phyloP scores from a whole-genome alignment of 2,113 vertebrate genomes.

The Hemichromis elongatus region DNA sequence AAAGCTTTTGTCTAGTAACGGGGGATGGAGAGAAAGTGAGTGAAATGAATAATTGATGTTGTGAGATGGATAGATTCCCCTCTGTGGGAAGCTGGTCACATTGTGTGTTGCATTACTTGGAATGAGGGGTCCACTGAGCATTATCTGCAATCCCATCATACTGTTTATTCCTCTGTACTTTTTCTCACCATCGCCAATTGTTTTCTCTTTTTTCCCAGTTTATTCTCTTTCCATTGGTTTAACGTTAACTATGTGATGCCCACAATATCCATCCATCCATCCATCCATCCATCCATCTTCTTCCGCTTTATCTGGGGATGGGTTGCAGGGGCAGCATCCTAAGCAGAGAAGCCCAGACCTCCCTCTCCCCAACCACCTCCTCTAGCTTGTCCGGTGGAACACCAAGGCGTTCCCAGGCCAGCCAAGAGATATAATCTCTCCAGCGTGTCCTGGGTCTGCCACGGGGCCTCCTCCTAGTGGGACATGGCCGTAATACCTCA shows the following conservation, averaged over 20 bases:
- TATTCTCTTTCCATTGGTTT: not conserved
- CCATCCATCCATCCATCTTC: too few relatives aligned
- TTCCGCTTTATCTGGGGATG: too few relatives aligned
- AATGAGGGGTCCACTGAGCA: constrained; percentile 21
- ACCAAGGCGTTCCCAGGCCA: too few relatives aligned
- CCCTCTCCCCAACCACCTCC: too few relatives aligned
- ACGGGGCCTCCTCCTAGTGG: too few relatives aligned
- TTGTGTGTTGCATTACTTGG: constrained; percentile 51
- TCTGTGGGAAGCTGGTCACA: constrained; percentile 37
- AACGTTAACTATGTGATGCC: not conserved
- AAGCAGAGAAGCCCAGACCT: too few relatives aligned
- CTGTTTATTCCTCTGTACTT: not conserved
- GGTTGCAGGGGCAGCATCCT: too few relatives aligned
- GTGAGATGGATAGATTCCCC: constrained; percentile 58
- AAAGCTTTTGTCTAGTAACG: constrained; percentile 53
- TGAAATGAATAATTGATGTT: constrained; percentile 64
- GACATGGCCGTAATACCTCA: too few relatives aligned
- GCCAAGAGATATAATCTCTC: too few relatives aligned
- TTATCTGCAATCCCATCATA: constrained; percentile 13
- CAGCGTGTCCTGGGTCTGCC: too few relatives aligned
- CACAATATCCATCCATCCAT: too few relatives aligned
- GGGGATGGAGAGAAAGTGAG: constrained; percentile 22
- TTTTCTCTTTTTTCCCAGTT: not conserved
- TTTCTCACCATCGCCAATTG: not conserved
- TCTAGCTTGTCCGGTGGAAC: too few relatives aligned